Base-by-base conservation (phyloP, 1,140 invertebrate species). In the Platyura marginata region DNA sequence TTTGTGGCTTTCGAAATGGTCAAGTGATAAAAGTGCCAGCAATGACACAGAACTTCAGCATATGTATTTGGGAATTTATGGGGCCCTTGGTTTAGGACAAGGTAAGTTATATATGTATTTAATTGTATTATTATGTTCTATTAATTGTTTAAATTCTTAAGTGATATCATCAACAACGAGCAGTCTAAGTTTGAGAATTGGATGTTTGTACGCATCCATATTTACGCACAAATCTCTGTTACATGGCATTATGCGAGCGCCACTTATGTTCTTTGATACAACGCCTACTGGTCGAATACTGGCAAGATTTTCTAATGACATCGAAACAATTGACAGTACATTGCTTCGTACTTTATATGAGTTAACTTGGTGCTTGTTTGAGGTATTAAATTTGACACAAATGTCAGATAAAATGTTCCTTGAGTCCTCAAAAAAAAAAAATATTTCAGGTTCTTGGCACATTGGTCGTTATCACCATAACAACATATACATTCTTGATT, bases 1-100 rank as follows among this genome's bases (percentile, higher is more conserved):
- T 65, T 67, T 94, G 46, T 98, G 92, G 91, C 69, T 97, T 1
- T 83, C 84, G 47, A 54, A 69, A 40, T 96, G 90, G 91, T 85
- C 85, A 21, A 74, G 78, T 46, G 79, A 81, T 49, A 56, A 68
- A 42, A 40, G 43, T 21, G 48, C 69, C 22, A 63, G 64, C 1
- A 72, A 79, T 54, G 71, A 71, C 46, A 72, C 62, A 15, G 48
- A 52, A 18, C 68, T 68, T 51, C 64, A 82, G 47, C 75, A 92
- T 58, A 68, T 85, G 59, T 90, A 90, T 57, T 69, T 94, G 36
- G 84, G 81, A 47, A 81, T 91, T 20, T 94, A 94, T 60, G 86
- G 81, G 44, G 83, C 71, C 19, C 72, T 92, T 41, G 89, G 89
- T 47, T 56, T 85, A 41, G 81, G 80, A 41, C 88, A 93, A 81